Conservation (phyloP, 2,888 invertebrate species). For the Pycnomerus fuliginosus region DNA sequence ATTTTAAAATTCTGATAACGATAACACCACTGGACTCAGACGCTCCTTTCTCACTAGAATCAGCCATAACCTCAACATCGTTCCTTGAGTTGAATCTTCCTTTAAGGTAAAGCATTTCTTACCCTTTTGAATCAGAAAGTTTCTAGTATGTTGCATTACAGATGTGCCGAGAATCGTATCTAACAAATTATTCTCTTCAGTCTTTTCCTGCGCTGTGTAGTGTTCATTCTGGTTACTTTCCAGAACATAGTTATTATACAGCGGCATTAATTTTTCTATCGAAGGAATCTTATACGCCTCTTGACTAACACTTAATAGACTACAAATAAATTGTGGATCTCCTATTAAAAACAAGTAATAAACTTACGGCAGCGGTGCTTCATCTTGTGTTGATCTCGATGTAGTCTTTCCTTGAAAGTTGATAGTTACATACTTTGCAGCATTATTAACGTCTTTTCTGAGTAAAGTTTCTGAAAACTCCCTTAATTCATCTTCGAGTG, state of each 20-base stretch:
- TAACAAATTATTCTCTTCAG: constrained; percentile 78
- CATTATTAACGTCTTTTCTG: constrained; percentile 73
- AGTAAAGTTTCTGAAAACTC: constrained; percentile 71
- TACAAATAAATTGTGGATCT: constrained; percentile 44
- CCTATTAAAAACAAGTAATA: constrained; percentile 11
- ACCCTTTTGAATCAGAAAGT: constrained; percentile 64
- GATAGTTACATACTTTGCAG: constrained; percentile 66
- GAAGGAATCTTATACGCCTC: constrained; percentile 69
- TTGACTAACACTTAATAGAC: constrained; percentile 65
- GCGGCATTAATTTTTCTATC: constrained; percentile 67
- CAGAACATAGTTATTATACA: constrained; percentile 85
- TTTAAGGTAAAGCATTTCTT: constrained; percentile 24
- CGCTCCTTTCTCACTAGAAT: too few species aligned
- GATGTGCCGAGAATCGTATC: constrained; percentile 74
- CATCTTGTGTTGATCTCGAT: constrained; percentile 67
- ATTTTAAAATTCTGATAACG: too few species aligned
- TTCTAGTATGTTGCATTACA: constrained; percentile 72
- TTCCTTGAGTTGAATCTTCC: too few species aligned
- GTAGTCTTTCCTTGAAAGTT: constrained; percentile 76
- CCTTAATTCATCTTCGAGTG: constrained; percentile 53
- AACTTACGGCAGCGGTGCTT: constrained; percentile 75
- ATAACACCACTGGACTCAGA: too few species aligned
- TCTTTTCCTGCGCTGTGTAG: constrained; percentile 71
- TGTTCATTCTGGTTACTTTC: constrained; percentile 73
- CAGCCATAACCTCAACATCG: too few species aligned